Base-by-base conservation (phyloP, 2,797 vertebrate species). In the Chrosomus eos region DNA sequence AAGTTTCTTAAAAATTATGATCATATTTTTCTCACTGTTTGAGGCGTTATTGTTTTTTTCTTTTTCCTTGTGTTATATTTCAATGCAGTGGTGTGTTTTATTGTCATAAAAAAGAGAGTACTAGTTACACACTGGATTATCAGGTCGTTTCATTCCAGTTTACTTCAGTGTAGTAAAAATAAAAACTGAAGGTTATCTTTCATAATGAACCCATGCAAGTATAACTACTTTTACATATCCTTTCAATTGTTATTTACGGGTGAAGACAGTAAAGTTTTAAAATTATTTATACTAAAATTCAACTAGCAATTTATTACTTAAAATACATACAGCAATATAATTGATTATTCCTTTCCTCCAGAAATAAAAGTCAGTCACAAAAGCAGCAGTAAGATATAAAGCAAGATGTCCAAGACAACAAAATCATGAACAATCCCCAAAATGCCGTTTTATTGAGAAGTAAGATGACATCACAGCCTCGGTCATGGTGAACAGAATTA, bases 401-500 rank as follows among this genome's bases (percentile, higher is more conserved):
- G 68, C 26, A 86, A 13, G 58, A 7, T n/a, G 0, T 4, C 48
- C 31, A 48, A 75, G 19, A 38, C 55, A 79, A n/a, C 40, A 72
- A 68, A 31, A 71, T 82, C 38, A 68, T 89, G 64, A 83, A 91
- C 88, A 89, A 89, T 89, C 66, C 82, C 43, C 48, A 51, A 88
- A 82, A 75, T 79, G 68, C 53, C 71, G 19, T 92, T 89, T 94
- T 94, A 94, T 94, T 94, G 87, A 92, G 87, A 89, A 89, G 89
- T 51, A 87, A 93, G 90, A 85, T 73, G 88, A 91, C 80, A 88
- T 36, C 86, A 80, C 87, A 86, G 40, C 85, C 18, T 71, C 79
- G 75, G 81, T 89, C 88, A 87, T 28, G 68, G 85, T 84, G 91
- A 89, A 90, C 86, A 90, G 40, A 86, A 88, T 86, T 88, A 88